A percentile compares a stretch with the other conserved stretches of the same genome.
Evolutionary conservation across 2,888 invertebrate species (phyloP).

Genomic region (Pachymerium ferrugineum): DNA sequence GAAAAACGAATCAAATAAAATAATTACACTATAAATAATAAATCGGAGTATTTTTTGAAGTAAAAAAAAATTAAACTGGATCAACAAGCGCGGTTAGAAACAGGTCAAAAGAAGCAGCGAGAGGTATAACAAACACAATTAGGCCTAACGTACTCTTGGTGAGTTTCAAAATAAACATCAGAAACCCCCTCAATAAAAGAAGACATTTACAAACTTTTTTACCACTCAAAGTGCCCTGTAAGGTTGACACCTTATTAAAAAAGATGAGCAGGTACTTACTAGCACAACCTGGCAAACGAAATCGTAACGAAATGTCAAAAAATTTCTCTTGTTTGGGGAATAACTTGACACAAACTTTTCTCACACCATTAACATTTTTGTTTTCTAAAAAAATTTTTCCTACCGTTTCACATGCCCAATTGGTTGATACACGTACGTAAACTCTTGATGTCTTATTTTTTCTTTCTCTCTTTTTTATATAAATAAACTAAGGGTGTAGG

Average conservation of each 20-base stretch:
- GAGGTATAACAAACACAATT: not conserved
- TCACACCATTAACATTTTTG: not conserved
- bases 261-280: too few species aligned
- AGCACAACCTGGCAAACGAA: not conserved
- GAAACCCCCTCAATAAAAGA: not conserved
- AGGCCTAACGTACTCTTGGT: not conserved
- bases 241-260: too few species aligned
- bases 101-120: not conserved
- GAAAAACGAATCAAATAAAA: not conserved
- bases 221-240: too few species aligned
- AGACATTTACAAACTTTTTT: too few species aligned
- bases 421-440: not conserved
- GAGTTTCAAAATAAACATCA: not conserved
- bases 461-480: too few species aligned
- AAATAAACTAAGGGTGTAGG: not conserved
- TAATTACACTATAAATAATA: too few species aligned
- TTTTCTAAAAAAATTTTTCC: not conserved
- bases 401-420: not conserved
- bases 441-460: too few species aligned
- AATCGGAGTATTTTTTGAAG: too few species aligned
- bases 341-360: conserved; percentile 20
- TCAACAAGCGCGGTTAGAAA: not conserved
- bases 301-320: not conserved
- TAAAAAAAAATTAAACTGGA: not conserved
- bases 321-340: not conserved